Conservation (phyloP, 2,113 vertebrate species). For the Glaucomys volans region DNA sequence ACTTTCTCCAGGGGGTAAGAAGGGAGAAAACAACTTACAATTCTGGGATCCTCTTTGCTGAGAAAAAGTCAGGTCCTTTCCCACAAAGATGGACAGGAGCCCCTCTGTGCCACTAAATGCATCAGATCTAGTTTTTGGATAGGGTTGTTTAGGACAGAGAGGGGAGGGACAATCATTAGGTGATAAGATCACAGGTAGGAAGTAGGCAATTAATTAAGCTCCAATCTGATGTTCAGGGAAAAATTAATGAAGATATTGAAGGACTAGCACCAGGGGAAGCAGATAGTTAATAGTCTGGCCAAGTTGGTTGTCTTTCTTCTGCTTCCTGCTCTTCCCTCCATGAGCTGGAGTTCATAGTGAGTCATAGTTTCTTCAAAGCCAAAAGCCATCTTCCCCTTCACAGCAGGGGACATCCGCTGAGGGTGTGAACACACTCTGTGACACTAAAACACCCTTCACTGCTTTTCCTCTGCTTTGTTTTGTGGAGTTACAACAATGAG, state of each 20-base stretch:
- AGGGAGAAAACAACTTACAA: neutral
- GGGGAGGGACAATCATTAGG: neutral
- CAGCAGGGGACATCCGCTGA: neutral
- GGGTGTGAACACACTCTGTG: neutral
- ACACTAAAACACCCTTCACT: rapidly evolving
- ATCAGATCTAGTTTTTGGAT: neutral
- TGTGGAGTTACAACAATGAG: constrained; percentile 39
- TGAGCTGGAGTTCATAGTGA: neutral
- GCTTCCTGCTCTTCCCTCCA: rapidly evolving
- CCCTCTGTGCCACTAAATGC: neutral
- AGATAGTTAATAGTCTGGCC: neutral
- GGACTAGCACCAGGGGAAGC: neutral
- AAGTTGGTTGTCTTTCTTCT: neutral
- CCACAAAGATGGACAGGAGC: neutral
- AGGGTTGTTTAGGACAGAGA: neutral
- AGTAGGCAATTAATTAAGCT: neutral
- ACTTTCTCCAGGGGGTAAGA: neutral
- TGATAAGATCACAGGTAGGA: constrained; percentile 8
- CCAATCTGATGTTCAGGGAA: neutral
- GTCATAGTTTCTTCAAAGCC: neutral
- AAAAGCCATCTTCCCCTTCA: neutral
- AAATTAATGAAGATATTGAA: constrained; percentile 48
- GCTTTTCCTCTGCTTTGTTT: neutral
- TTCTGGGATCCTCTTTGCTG: neutral
- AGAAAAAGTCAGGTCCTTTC: neutral